A percentile compares a stretch with the other conserved stretches of the same genome.
Conservation (phyloP, 37 sponge, comb jelly and placozoan genomes). For the Halisarca cf. caerulea region DNA sequence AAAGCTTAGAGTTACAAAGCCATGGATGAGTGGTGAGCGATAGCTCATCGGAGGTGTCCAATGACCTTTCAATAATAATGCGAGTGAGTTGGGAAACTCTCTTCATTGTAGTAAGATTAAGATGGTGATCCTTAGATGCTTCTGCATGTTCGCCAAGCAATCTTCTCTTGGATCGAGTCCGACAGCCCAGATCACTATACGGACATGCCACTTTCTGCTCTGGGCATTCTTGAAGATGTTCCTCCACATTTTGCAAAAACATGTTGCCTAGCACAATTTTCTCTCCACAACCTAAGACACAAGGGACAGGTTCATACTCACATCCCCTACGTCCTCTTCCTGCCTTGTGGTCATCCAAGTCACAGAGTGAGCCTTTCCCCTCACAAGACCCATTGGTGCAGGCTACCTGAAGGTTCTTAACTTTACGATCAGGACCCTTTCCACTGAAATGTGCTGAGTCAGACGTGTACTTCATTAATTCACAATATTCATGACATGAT, state of each 20-base stretch:
- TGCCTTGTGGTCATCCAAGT: background rate
- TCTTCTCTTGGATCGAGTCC: background rate
- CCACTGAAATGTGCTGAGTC: too few relatives aligned
- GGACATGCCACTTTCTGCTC: background rate
- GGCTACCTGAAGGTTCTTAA: background rate
- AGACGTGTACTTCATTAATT: too few relatives aligned
- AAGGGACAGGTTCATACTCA: background rate
- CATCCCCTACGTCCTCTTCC: background rate
- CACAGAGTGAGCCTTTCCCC: slow-evolving; percentile 11
- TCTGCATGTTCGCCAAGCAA: background rate
- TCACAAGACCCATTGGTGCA: slow-evolving; percentile 10
- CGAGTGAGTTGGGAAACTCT: background rate
- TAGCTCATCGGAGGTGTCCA: too few relatives aligned
- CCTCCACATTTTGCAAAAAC: background rate
- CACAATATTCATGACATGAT: too few relatives aligned
- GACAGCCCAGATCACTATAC: background rate
- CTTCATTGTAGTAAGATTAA: background rate
- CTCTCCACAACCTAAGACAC: background rate
- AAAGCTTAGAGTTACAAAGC: background rate
- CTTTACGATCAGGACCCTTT: background rate
- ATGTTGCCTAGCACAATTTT: background rate
- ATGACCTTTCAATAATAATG: background rate
- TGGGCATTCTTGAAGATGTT: slow-evolving; percentile 4
- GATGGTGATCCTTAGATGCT: background rate
- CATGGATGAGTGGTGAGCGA: background rate